Evolutionary conservation across 2,797 vertebrate species (phyloP).

Genomic region (Hoplostethus atlanticus): DNA sequence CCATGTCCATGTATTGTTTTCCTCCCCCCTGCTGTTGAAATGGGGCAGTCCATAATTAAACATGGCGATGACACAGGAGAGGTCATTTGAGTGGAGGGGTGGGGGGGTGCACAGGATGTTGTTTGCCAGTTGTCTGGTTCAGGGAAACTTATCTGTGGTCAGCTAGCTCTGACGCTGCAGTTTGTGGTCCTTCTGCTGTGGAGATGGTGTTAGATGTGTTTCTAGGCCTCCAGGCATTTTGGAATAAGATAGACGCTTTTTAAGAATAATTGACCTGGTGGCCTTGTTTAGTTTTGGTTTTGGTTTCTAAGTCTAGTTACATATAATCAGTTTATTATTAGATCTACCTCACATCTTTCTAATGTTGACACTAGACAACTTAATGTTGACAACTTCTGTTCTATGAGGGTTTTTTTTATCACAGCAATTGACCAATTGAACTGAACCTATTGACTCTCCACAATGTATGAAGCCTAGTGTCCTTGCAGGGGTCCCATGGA

Average conservation of each 20-base stretch:
- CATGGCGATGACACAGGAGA: constrained; percentile 55
- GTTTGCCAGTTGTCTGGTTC: constrained; percentile 68
- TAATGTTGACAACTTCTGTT: no score
- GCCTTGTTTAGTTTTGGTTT: background rate
- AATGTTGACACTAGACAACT: constrained; percentile 21
- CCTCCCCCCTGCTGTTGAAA: constrained; percentile 51
- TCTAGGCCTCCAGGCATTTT: constrained; percentile 25
- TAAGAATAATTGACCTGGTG: constrained; percentile 8
- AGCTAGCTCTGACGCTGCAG: constrained; percentile 64
- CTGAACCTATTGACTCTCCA: constrained; percentile 34
- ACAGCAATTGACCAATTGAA: constrained; percentile 21
- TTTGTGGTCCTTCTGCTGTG: constrained; percentile 39
- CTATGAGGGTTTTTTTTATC: constrained; percentile 23
- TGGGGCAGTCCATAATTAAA: constrained; percentile 72
- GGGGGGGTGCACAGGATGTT: constrained; percentile 61
- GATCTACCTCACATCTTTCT: constrained; percentile 25
- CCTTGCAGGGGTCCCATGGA: background rate
- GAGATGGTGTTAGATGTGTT: constrained; percentile 31
- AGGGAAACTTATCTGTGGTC: constrained; percentile 75
- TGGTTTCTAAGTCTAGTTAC: constrained; percentile 10
- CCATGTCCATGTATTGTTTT: constrained; percentile 47
- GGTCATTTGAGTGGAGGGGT: constrained; percentile 64
- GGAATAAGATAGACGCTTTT: background rate
- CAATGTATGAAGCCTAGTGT: background rate
- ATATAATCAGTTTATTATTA: constrained; percentile 26